A percentile compares a stretch with the other conserved stretches of the same genome.
phyloP scores from a whole-genome alignment of 2,113 vertebrate species.

The Myodes glareolus region DNA sequence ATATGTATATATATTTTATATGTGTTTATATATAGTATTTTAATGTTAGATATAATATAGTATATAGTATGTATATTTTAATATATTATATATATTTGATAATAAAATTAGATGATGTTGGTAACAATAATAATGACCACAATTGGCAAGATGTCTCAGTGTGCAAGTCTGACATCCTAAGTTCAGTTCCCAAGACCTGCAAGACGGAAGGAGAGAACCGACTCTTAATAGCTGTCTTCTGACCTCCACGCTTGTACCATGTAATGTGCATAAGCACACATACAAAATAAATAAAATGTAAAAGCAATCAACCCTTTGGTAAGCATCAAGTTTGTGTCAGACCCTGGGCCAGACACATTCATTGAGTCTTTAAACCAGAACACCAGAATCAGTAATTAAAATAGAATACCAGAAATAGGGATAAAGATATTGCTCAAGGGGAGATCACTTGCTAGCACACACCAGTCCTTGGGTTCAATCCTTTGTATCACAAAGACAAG shows the following conservation, averaged over 20 bases:
- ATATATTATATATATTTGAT: neutral
- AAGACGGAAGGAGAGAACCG: neutral
- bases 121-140: neutral
- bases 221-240: neutral
- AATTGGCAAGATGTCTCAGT: neutral
- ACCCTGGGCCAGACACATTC: neutral
- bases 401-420: neutral
- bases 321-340: neutral
- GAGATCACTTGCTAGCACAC: neutral
- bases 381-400: neutral
- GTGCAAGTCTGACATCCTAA: neutral
- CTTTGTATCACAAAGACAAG: neutral
- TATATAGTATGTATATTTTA: neutral
- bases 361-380: neutral
- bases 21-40: neutral
- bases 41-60: neutral
- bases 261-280: neutral
- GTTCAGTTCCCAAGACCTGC: neutral
- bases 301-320: neutral
- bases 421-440: neutral
- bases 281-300: neutral
- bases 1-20: neutral
- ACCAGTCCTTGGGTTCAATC: neutral
- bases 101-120: conserved; percentile 30
- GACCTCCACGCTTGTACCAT: neutral